Percentiles rank a stretch among this genome's conserved stretches.
phyloP scores from a whole-genome alignment of 35 echinoderm and acorn worm species.

The Heliocidaris tuberculata region DNA sequence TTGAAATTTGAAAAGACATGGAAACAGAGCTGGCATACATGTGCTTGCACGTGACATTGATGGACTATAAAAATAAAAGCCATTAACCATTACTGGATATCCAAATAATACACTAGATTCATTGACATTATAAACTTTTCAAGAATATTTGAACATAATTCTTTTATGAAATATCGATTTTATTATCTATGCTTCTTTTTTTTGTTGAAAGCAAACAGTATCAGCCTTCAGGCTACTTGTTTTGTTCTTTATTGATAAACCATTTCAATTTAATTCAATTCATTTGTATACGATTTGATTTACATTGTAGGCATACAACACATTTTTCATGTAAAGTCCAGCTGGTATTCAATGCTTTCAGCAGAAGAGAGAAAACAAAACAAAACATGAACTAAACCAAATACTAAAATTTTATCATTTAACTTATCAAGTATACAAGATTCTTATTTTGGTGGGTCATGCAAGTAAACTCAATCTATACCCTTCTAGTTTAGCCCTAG shows the following conservation, averaged over 20 bases:
- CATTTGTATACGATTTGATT: no score
- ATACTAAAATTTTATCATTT: no score
- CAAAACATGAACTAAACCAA: background rate
- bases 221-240: no score
- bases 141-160: no score
- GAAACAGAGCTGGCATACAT: background rate
- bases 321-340: background rate
- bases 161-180: background rate
- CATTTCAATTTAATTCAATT: no score
- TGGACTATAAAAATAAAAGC: background rate
- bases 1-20: background rate
- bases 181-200: background rate
- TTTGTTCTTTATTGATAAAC: no score
- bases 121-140: background rate
- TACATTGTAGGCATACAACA: no score
- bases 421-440: no score
- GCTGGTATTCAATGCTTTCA: background rate
- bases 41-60: background rate
- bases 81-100: background rate
- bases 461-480: no score
- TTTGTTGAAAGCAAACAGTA: no score
- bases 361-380: background rate
- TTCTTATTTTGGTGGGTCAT: no score
- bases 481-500: no score
- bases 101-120: background rate